A percentile compares a stretch with the other conserved stretches of the same genome.
These are phyloP conservation scores for Oophaga sylvatica DNA, from an alignment of 2,797 vertebrate species.

Conservation along the genomic window DNA sequence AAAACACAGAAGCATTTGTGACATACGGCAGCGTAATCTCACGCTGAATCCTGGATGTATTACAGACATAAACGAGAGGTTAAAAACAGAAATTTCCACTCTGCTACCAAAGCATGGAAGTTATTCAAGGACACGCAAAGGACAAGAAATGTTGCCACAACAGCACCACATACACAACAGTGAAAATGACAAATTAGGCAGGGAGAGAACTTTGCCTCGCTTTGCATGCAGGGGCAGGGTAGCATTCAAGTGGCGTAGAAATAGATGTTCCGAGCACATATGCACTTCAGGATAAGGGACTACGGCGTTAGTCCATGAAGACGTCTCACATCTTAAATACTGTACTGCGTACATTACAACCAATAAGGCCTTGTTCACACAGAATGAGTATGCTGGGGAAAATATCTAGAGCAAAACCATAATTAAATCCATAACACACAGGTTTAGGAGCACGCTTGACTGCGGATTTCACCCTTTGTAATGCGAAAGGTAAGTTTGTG, in stretches of 20 bases:
- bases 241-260: not conserved
- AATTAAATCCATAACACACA: too few relatives aligned
- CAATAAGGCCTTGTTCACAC: not conserved
- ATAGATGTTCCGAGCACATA: not conserved
- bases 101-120: not conserved
- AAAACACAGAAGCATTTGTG: conserved; percentile 12
- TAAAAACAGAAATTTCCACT: conserved; percentile 31
- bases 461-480: not conserved
- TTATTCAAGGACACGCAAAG: conserved; percentile 44
- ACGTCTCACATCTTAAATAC: not conserved
- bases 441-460: too few relatives aligned
- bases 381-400: too few relatives aligned
- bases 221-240: not conserved
- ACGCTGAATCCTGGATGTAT: conserved; percentile 22
- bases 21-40: conserved; percentile 21
- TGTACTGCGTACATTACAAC: not conserved
- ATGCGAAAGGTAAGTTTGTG: not conserved
- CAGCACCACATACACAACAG: conserved; percentile 21
- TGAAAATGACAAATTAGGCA: not conserved
- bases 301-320: too few relatives aligned
- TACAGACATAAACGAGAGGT: conserved; percentile 1
- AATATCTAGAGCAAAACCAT: too few relatives aligned
- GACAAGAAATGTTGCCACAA: conserved; percentile 39
- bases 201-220: not conserved
- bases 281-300: too few relatives aligned